Evolutionary conservation across 2,888 invertebrate species (phyloP), one percentile per base, ranked within the genome.

Genomic region (Agonopterix alstromeriana): DNA sequence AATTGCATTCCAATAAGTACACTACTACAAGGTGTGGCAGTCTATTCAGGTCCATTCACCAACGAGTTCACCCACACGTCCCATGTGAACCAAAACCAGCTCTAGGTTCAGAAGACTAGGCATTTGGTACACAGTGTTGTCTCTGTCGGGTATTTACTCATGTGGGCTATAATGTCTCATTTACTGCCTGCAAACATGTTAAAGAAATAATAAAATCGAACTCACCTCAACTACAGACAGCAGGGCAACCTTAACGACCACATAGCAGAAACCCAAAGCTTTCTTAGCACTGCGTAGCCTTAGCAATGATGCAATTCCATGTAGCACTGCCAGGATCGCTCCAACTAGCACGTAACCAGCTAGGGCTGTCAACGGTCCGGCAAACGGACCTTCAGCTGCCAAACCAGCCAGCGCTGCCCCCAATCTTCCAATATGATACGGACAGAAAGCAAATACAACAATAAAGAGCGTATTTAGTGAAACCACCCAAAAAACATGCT

Each of bases 401-500:
- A 87, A 66, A 0, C 86, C 85, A 12, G 84, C 83, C 43, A 94
- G 90, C 9, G 93, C 91, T 50, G 98, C 91, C 0, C 96, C 94
- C 65, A 95, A 91, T 63, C 94, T 93, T 1, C 99, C 99, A 83
- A 98, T 96, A 65, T 98, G 97, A 76, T 98, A 98, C 0, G 99
- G 99, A 61, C 95, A 95, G 73, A 98, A 99, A 42, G 98, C 99
- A 87, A 99, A 99, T 12, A 98, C 95, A 54, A 99, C 91, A 57
- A 99, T 98, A 75, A 99, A 99, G 49, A 99, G 90, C 0, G 98
- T 98, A 73, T 99, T 99, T 35, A 99, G 85, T 0, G 98, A 98
- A 12, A 99, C 97, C 17, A 99, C 98, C 99, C 99, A 99, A 76
- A 99, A 98, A 0, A 99, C 98, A 88, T 99, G 99, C 77, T 99